Evolutionary conservation across 2,797 vertebrate genomes (phyloP).

Genomic region (Danio aesculapii): DNA sequence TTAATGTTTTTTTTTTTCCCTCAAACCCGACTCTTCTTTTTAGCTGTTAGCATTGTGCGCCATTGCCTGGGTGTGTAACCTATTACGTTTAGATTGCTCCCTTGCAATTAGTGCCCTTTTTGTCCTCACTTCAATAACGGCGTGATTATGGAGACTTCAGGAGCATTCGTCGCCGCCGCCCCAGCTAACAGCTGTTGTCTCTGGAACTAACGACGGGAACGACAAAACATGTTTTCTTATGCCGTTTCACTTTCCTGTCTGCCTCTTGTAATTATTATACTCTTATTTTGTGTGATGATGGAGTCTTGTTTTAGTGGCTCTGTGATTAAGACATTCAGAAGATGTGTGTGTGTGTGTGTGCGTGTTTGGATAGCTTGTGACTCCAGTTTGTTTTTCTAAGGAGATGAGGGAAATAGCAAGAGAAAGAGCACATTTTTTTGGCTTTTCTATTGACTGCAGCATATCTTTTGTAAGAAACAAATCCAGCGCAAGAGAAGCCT

Average conservation of each 20-base stretch:
- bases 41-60: conserved; percentile 91
- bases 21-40: conserved; percentile 67
- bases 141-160: conserved; percentile 99
- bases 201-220: conserved; percentile 97
- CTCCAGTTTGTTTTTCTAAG: conserved; percentile 62
- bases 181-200: conserved; percentile 99
- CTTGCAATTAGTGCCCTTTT: conserved; percentile 99
- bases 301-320: conserved; percentile 99
- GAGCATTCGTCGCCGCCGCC: conserved; percentile 98
- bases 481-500: conserved; percentile 17
- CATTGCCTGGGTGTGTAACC: conserved; percentile 99
- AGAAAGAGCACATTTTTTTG: conserved; percentile 33
- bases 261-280: conserved; percentile 87
- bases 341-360: conserved; percentile 73
- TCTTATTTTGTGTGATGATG: conserved; percentile 86
- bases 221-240: conserved; percentile 99
- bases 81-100: conserved; percentile 99
- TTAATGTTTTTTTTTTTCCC: background rate
- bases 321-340: conserved; percentile 99
- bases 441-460: conserved; percentile 47
- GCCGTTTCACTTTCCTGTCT: conserved; percentile 92
- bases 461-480: conserved; percentile 47
- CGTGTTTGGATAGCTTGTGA: conserved; percentile 41
- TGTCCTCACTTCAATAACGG: conserved; percentile 99
- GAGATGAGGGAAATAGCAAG: conserved; percentile 40